Evolutionary conservation across 2,888 invertebrate species (phyloP), one percentile per base, ranked within the genome.

Genomic region (Silvanus unidentatus): DNA sequence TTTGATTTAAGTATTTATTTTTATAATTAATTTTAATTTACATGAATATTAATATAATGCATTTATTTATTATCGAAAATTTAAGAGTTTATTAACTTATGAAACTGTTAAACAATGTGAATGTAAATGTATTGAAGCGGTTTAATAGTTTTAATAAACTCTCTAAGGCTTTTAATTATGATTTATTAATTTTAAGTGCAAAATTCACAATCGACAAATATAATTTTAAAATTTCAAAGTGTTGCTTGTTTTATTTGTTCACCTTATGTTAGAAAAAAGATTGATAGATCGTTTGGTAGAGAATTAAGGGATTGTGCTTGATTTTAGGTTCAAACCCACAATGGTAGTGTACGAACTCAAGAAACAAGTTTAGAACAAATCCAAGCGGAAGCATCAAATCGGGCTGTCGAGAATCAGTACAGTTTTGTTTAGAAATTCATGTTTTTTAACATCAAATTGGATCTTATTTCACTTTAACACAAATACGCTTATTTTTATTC

Each of bases 351-450:
- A 50, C 77, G 91, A 50, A 84, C 86, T 59, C 80, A 88, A 47
- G 81, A 85, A 22, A 86, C 86, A 15, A 86, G 88, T 35, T 74
- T 90, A 54, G 90, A 89, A 63, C 73, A 70, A 65, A 72, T 54
- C 60, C 57, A 67, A 48, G 53, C 49, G 8, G 76, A 73, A 53
- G 75, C 75, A 55, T 72, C 71, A 9, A 65, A 67, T 43, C 62
- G 89, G 44, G 90, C 90, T 15, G 80, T 90, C 11, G 90, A 90
- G 69, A 91, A 91, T 72, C 88, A 87, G 54, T 91, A 91, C 72
- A 84, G 83, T 65, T 86, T 82, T 70, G 82, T 83, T 51, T 82
- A 12, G 15, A 37, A n/a, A n/a, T n/a, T n/a, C n/a, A n/a, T n/a
- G n/a, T n/a, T n/a, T 11, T 13, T 37, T 6, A 13, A 16, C 10